Base-by-base conservation (phyloP, 2,797 vertebrate genomes). In the Acanthiza pusilla region DNA sequence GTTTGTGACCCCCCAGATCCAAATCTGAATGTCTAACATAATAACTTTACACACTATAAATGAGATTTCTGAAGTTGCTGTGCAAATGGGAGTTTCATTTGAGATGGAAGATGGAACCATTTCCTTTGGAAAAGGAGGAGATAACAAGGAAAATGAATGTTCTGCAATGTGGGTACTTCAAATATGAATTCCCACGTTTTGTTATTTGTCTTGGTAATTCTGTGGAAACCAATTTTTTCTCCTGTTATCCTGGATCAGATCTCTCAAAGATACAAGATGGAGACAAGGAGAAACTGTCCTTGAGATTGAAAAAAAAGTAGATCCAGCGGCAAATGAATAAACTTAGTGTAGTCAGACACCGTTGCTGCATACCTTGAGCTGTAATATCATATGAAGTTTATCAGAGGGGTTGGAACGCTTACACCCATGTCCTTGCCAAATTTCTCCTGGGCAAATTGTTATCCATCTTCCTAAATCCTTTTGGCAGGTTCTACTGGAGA, bases 401-500 rank as follows among this genome's bases (percentile, higher is more conserved):
- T 94, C 95, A 94, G 72, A 55, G 26, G 14, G 26, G 10, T 20
- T 93, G 91, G 91, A 96, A 88, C 1, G 1, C 43, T 93, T 45
- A 63, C 13, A 5, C 16, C 67, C n/a, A 11, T 3, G 5, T 75
- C 4, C 10, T 74, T 1, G 30, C 92, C 93, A 92, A 45, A 87
- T 94, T 85, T 92, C 90, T 93, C 77, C 86, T 74, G 90, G 71
- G 74, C 8, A 71, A 89, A 85, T 93, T 87, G 50, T 74, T 91
- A 58, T 95, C 61, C 30, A 55, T 92, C 75, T 89, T 89, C 53
- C 48, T 90, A 70, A 80, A 86, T 84, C 21, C 43, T 93, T 73
- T 78, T 93, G 76, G 79, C 73, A 81, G 76, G 58, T 96, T 88
- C 54, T 83, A 11, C 13, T 54, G 70, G 85, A 93, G 89, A 72